These are phyloP conservation scores for Tauraco hartlaubi DNA, from an alignment of 2,797 vertebrate species.

Conservation along the genomic window DNA sequence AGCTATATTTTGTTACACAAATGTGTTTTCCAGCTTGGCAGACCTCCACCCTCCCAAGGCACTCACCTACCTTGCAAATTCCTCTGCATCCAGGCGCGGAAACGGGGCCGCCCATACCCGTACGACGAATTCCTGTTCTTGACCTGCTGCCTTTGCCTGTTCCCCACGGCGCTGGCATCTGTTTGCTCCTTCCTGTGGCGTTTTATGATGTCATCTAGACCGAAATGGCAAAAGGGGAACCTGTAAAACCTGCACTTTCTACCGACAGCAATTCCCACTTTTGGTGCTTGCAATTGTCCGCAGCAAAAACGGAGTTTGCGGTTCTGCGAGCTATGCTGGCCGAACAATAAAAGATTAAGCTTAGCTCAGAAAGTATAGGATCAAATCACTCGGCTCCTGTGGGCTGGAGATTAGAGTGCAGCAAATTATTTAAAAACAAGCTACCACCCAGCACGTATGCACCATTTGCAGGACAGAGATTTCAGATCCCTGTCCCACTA, in stretches of 20 bases:
- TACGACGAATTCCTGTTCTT: constrained; percentile 37
- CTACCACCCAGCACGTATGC: background rate
- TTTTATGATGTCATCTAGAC: constrained; percentile 84
- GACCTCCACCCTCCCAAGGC: background rate
- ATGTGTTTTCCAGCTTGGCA: background rate
- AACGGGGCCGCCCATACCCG: constrained; percentile 10
- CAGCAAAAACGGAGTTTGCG: background rate
- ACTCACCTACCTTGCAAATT: constrained; percentile 74
- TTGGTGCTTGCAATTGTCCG: background rate
- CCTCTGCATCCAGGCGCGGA: constrained; percentile 67
- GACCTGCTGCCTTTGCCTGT: background rate
- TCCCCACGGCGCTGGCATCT: background rate
- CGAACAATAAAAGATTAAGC: background rate
- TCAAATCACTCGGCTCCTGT: background rate
- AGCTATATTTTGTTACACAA: background rate
- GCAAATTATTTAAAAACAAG: background rate
- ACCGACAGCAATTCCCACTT: background rate
- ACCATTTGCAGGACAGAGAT: background rate
- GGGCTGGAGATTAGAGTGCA: background rate
- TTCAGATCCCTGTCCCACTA: accelerated
- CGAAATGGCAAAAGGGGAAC: background rate
- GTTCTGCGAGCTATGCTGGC: background rate
- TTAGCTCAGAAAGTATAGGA: constrained; percentile 16
- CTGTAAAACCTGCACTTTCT: background rate
- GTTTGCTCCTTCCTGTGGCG: constrained; percentile 74